Percentiles rank a stretch among this genome's conserved stretches.
phyloP scores from a whole-genome alignment of 2,797 vertebrate genomes.

The Cryptoblepharus egeriae region DNA sequence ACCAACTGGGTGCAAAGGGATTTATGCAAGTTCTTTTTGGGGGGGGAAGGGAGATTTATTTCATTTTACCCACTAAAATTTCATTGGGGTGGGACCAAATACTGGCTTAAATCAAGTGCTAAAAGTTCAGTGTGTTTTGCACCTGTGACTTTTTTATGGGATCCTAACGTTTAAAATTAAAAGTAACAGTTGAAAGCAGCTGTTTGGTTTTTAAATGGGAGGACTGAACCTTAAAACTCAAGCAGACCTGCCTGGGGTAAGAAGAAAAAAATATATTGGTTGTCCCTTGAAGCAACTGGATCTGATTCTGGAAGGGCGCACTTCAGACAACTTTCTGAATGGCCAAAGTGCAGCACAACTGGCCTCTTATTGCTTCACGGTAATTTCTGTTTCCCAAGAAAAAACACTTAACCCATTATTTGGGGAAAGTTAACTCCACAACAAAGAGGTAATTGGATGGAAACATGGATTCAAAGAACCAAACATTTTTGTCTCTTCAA shows the following conservation, averaged over 20 bases:
- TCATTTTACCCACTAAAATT: background rate
- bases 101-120: background rate
- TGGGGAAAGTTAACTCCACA: background rate
- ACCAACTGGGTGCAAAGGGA: slow-evolving; percentile 12
- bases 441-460: background rate
- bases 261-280: background rate
- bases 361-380: slow-evolving; percentile 41
- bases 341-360: background rate
- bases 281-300: no score
- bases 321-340: background rate
- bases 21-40: slow-evolving; percentile 11
- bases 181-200: background rate
- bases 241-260: background rate
- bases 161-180: slow-evolving; percentile 7
- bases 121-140: background rate
- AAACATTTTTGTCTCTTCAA: slow-evolving; percentile 17
- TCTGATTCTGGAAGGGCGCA: background rate
- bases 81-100: background rate
- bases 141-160: background rate
- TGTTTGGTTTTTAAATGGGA: background rate
- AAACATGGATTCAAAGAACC: background rate
- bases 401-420: background rate
- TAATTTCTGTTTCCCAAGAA: background rate
- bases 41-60: slow-evolving; percentile 43
- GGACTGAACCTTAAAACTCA: slow-evolving; percentile 15